phyloP scores from a whole-genome alignment of 2,797 vertebrate species.

The Bradypodion ventrale region DNA sequence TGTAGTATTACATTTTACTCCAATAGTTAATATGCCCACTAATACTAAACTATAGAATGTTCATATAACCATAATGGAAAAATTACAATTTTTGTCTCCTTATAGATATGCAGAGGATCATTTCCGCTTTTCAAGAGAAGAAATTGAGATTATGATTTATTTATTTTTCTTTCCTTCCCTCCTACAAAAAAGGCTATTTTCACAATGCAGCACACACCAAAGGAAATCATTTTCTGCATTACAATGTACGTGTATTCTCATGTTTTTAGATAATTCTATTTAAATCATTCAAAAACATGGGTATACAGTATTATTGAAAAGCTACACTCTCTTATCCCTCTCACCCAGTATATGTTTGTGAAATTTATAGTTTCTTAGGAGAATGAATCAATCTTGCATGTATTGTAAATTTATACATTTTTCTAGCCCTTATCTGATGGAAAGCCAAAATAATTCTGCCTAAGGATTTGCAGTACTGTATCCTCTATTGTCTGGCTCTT shows the following conservation, averaged over 20 bases:
- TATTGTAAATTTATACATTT: not conserved
- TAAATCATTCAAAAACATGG: not conserved
- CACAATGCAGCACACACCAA: not conserved
- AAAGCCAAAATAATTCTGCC: not conserved
- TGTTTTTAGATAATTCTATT: not conserved
- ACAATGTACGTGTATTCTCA: not conserved
- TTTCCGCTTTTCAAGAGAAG: too few relatives aligned
- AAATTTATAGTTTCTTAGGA: not conserved
- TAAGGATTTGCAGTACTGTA: not conserved
- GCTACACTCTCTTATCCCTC: not conserved
- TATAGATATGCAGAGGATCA: not conserved
- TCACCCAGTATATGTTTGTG: not conserved
- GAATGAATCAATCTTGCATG: not conserved
- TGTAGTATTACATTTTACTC: not conserved
- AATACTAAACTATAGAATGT: not conserved
- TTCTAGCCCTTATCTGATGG: not conserved
- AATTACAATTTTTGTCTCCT: not conserved
- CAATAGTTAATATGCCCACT: not conserved
- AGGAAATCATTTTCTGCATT: not conserved
- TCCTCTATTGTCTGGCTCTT: not conserved
- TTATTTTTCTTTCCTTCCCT: not conserved
- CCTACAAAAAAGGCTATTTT: not conserved
- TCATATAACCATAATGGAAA: not conserved
- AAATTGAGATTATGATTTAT: not conserved
- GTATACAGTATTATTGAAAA: not conserved